Base-by-base conservation (phyloP, 2,888 invertebrate genomes). In the Andrena marginata region DNA sequence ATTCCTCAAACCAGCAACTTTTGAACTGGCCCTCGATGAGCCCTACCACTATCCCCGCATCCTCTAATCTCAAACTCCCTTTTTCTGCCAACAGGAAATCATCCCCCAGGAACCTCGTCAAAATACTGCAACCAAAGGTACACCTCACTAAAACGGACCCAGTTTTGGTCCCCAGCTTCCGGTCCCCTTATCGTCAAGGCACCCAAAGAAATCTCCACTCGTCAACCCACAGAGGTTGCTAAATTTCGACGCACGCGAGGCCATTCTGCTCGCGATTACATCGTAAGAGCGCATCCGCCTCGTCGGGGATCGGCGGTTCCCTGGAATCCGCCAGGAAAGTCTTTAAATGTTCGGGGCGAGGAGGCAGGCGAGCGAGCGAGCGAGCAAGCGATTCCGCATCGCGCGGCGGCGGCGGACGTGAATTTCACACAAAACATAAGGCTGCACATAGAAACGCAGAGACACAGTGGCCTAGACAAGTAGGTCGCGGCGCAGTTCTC, bases 391-490 rank as follows among this genome's bases (percentile, higher is more conserved):
- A 83, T 75, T 78, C 72, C 77, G 80, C 77, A 62, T 77, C 79
- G 74, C 74, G 69, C 64, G 78, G 72, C 10, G 71, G 35, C 83
- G 64, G 35, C 83, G 76, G 51, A 70, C 79, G 82, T 71, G 88
- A 87, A 88, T 87, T 89, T 87, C 88, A 77, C 86, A 79, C 82
- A 86, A 89, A 89, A 89, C 89, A 85, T 87, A 89, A 85, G 68
- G 82, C 87, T 85, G 89, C 89, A 88, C 87, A 88, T 89, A 89
- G 89, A 89, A 90, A 88, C 87, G 90, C 85, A 91, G 92, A 91
- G 92, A 91, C 90, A 92, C 90, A 91, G 91, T 91, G 93, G 93
- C 93, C 93, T 93, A 93, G 93, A 93, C 92, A 93, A 93, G 91
- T 93, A 93, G 93, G 93, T 93, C 93, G 92, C 93, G 91, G 92